Base-by-base conservation (phyloP, 2,888 invertebrate species). In the Aphrophora alni region DNA sequence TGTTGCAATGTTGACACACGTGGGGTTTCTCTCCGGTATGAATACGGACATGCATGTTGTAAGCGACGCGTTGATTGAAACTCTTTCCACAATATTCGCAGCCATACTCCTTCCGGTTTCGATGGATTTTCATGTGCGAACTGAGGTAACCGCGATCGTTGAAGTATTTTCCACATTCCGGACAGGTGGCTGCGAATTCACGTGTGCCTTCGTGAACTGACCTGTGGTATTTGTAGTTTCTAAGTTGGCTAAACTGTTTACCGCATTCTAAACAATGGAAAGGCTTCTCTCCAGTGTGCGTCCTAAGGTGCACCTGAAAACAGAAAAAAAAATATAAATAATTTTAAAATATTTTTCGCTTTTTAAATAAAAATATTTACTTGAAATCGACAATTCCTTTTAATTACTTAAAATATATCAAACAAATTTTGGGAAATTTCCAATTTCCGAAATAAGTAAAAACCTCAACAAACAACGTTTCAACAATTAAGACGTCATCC, bases 51-150 rank as follows among this genome's bases (percentile, higher is more conserved):
- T 96, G 95, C 95, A 95, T 95, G 86, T 95, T 95, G 88, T 95
- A 96, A 10, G 95, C 95, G 5, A 96, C 95, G 38, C 95, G 91
- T 87, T 95, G 95, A 87, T 95, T 95, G 87, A 96, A 96, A 25
- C 95, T 92, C 87, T 95, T 95, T 0, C 95, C 95, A 86, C 95
- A 96, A 85, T 93, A 92, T 27, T 93, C 91, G 86, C 95, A 95
- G 74, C 93, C 94, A 88, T 95, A 95, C 87, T 95, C 95, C 87
- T 95, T 82, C 92, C 84, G 84, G 85, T 87, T 91, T 89, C 92
- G 91, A 88, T 95, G 95, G 84, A 95, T 95, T 89, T 95, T 95
- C 93, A 95, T 93, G 87, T 95, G 95, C 84, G 95, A 95, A 88
- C 95, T 95, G 12, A 95, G 90, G 87, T 95, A 95, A 44, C 95